Evolutionary conservation across 2,888 invertebrate genomes (phyloP).

Genomic region (Aleiodes testaceus): DNA sequence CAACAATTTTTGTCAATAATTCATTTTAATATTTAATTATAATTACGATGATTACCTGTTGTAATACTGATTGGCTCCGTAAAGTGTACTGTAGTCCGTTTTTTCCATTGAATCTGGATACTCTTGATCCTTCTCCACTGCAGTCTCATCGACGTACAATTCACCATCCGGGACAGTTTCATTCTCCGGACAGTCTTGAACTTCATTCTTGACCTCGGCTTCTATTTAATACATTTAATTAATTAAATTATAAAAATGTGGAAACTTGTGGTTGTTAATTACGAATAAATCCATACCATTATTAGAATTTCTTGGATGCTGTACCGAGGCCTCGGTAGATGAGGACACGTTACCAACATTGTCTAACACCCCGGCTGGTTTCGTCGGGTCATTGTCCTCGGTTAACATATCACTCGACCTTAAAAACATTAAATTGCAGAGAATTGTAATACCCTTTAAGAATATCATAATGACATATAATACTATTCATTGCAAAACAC

Average conservation of each 20-base stretch:
- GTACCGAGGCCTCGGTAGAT: slow-evolving; percentile 69
- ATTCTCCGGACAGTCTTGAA: slow-evolving; percentile 69
- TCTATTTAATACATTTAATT: slow-evolving; percentile 56
- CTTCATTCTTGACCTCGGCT: slow-evolving; percentile 70
- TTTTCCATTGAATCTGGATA: slow-evolving; percentile 71
- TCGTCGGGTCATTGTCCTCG: slow-evolving; percentile 72
- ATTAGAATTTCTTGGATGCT: slow-evolving; percentile 68
- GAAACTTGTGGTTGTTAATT: too few relatives aligned
- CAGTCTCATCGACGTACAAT: slow-evolving; percentile 70
- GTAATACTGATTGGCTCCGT: slow-evolving; percentile 68
- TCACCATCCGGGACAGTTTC: slow-evolving; percentile 69
- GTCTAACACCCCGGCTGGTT: slow-evolving; percentile 72
- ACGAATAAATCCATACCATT: slow-evolving; percentile 61
- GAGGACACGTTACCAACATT: slow-evolving; percentile 71
- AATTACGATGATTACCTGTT: slow-evolving; percentile 60
- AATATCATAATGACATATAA: slow-evolving; percentile 21
- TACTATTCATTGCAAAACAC: slow-evolving; percentile 25
- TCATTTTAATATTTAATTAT: slow-evolving; percentile 31
- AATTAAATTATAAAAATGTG: background rate
- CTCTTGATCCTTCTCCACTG: slow-evolving; percentile 70
- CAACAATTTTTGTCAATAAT: slow-evolving; percentile 23
- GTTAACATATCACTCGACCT: slow-evolving; percentile 72
- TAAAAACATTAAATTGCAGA: slow-evolving; percentile 48
- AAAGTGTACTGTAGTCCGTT: slow-evolving; percentile 67
- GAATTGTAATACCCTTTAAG: slow-evolving; percentile 18